phyloP scores from a whole-genome alignment of 2,797 vertebrate species.

The Sparus aurata region DNA sequence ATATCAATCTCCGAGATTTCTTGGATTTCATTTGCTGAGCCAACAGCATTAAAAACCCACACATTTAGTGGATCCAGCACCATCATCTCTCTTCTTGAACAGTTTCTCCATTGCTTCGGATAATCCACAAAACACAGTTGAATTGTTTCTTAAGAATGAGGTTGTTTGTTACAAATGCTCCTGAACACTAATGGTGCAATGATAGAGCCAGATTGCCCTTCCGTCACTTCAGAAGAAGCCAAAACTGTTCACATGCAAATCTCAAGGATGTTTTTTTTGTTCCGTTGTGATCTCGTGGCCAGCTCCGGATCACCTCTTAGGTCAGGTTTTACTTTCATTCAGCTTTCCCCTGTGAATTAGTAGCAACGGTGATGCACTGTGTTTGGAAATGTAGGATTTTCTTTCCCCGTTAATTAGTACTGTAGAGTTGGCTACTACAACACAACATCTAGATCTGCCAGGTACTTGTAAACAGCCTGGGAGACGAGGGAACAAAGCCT shows the following conservation, averaged over 20 bases:
- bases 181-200: not conserved
- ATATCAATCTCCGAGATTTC: slow-evolving; percentile 14
- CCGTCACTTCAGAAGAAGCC: not conserved
- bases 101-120: slow-evolving; percentile 3
- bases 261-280: not conserved
- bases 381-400: not conserved
- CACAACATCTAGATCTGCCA: not conserved
- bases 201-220: not conserved
- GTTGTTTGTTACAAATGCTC: too few relatives aligned
- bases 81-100: slow-evolving; percentile 4
- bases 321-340: not conserved
- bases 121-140: slow-evolving; percentile 14
- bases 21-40: slow-evolving; percentile 8
- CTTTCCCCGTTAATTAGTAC: slow-evolving; percentile 23
- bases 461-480: not conserved
- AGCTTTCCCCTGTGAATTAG: not conserved
- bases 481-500: not conserved
- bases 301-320: not conserved
- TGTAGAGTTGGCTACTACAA: not conserved
- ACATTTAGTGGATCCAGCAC: slow-evolving; percentile 4
- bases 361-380: slow-evolving; percentile 1
- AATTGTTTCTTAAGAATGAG: not conserved
- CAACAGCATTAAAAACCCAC: slow-evolving; percentile 1
- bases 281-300: not conserved
- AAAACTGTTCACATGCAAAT: not conserved